Percentiles rank a stretch among this genome's conserved stretches.
phyloP scores from a whole-genome alignment of 2,113 vertebrate genomes.

The Spilogale gracilis region DNA sequence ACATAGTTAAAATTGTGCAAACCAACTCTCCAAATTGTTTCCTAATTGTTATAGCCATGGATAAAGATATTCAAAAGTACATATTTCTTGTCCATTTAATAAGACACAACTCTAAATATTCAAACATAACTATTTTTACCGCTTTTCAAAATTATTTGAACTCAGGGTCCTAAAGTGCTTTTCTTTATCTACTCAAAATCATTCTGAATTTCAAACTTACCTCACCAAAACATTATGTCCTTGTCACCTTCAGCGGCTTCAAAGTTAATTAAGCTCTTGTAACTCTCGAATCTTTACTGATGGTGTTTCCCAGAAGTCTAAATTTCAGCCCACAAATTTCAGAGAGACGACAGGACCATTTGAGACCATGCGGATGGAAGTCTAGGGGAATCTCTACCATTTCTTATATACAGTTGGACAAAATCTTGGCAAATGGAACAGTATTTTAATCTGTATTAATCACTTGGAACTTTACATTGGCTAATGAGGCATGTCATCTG shows the following conservation, averaged over 20 bases:
- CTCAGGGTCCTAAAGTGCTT: background rate
- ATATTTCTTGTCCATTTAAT: background rate
- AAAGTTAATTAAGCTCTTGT: slow-evolving; percentile 21
- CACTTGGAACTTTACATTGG: slow-evolving; percentile 45
- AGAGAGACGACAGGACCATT: background rate
- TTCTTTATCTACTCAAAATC: slow-evolving; percentile 41
- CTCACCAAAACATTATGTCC: background rate
- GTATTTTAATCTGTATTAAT: slow-evolving; percentile 58
- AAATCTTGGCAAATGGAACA: slow-evolving; percentile 33
- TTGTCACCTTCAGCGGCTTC: background rate
- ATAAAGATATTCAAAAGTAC: background rate
- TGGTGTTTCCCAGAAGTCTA: background rate
- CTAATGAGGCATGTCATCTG: slow-evolving; percentile 34
- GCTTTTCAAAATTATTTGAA: slow-evolving; percentile 35
- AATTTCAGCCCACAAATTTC: background rate
- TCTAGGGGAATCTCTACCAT: background rate
- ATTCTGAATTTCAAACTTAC: background rate
- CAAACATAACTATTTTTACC: background rate
- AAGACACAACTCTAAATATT: background rate
- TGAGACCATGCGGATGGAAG: background rate
- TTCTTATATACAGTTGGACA: background rate
- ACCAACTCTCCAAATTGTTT: background rate
- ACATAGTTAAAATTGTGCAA: background rate
- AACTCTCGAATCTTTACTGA: background rate
- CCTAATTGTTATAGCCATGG: background rate